These are phyloP conservation scores for Epistrophe eligans DNA, from an alignment of 2,888 invertebrate species.

Conservation along the genomic window DNA sequence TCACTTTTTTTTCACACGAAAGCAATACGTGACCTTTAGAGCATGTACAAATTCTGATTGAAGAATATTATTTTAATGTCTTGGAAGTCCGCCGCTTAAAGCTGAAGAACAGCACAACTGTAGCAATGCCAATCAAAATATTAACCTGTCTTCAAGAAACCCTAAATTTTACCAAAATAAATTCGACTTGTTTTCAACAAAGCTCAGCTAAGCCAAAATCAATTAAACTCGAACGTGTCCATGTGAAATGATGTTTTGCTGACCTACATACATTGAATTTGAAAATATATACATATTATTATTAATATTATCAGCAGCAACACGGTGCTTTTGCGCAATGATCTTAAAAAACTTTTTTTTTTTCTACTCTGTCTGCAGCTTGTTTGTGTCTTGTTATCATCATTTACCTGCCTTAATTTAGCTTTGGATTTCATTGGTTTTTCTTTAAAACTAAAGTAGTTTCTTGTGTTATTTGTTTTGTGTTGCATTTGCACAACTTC, in stretches of 20 bases:
- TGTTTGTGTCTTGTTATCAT: not conserved
- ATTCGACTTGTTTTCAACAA: not conserved
- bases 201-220: not conserved
- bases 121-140: too few species aligned
- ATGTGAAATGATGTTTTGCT: slow-evolving; percentile 27
- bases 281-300: not conserved
- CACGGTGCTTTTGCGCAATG: slow-evolving; percentile 6
- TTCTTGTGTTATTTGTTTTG: slow-evolving; percentile 1
- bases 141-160: not conserved
- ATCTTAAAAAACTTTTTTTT: not conserved
- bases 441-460: not conserved
- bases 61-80: too few species aligned
- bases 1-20: too few species aligned
- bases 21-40: too few species aligned
- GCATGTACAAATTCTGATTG: too few species aligned
- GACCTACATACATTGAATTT: slow-evolving; percentile 21
- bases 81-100: too few species aligned
- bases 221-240: slow-evolving; percentile 12
- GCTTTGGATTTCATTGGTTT: slow-evolving; percentile 1
- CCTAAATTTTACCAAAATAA: not conserved
- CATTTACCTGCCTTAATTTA: slow-evolving; percentile 8
- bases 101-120: too few species aligned
- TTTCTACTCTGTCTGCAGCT: slow-evolving; percentile 1
- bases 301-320: slow-evolving; percentile 1
- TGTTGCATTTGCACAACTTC: slow-evolving; percentile 53